phyloP scores from a whole-genome alignment of 2,888 invertebrate species.

The Luperina testacea region DNA sequence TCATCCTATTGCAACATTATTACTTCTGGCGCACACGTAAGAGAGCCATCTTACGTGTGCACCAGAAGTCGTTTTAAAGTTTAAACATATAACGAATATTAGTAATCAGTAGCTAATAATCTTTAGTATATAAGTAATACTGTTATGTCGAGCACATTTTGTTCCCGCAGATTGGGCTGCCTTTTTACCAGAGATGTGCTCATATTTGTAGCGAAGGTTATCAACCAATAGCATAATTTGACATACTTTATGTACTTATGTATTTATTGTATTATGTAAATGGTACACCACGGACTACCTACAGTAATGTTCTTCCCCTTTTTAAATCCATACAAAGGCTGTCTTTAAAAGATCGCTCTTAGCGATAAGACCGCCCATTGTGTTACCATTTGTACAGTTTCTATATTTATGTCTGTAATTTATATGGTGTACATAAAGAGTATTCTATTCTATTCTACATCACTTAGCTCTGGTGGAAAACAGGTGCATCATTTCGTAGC shows the following conservation, averaged over 20 bases:
- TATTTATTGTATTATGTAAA: too few species aligned
- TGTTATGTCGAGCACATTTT: not conserved
- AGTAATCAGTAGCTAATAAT: conserved; percentile 1
- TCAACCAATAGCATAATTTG: not conserved
- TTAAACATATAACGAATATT: not conserved
- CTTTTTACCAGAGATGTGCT: not conserved
- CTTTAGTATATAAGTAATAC: conserved; percentile 26
- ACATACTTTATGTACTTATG: not conserved
- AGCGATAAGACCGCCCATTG: too few species aligned
- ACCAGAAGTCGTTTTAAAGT: too few species aligned
- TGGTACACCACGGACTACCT: too few species aligned
- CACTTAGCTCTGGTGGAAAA: not conserved
- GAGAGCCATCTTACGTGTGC: too few species aligned
- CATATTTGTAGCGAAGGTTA: not conserved
- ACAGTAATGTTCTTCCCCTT: too few species aligned
- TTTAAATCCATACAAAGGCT: too few species aligned
- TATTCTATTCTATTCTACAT: not conserved
- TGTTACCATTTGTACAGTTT: too few species aligned
- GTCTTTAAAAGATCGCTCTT: too few species aligned
- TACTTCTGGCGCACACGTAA: not conserved
- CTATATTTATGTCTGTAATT: too few species aligned
- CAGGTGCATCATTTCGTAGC: not conserved
- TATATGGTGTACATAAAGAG: too few species aligned
- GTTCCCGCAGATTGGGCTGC: not conserved
- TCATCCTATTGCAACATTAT: not conserved